Evolutionary conservation across 2,797 vertebrate species (phyloP).

Genomic region (Prionace glauca): DNA sequence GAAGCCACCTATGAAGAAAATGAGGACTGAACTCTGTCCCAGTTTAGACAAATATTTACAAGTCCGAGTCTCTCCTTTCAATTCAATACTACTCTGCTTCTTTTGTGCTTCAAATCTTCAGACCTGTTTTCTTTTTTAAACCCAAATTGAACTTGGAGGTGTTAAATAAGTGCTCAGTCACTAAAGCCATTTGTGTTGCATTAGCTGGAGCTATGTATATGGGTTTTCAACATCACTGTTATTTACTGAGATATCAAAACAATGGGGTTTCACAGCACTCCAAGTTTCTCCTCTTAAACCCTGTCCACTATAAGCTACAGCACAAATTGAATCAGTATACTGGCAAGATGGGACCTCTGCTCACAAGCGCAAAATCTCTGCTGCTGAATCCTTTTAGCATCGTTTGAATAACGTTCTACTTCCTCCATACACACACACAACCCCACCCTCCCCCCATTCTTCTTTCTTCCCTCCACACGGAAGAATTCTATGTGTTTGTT

Average conservation of each 20-base stretch:
- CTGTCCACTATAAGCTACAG: neutral
- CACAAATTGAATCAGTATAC: neutral
- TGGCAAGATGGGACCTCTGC: neutral
- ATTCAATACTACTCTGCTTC: neutral
- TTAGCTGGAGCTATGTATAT: neutral
- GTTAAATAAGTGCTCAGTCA: neutral
- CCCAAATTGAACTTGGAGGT: conserved; percentile 4
- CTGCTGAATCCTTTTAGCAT: neutral
- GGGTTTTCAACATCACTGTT: neutral
- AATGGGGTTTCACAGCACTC: neutral
- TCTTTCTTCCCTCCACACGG: neutral
- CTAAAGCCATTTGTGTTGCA: neutral
- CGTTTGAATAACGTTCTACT: neutral
- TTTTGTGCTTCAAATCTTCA: conserved; percentile 28
- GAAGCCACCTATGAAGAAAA: conserved; percentile 75
- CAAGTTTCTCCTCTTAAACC: neutral
- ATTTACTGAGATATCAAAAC: neutral
- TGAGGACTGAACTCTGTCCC: conserved; percentile 62
- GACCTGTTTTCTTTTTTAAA: neutral
- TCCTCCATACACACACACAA: too few species aligned
- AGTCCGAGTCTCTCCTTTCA: neutral
- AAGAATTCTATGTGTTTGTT: neutral
- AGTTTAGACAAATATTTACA: neutral
- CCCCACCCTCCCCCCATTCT: neutral
- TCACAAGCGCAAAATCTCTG: neutral